Base-by-base conservation (phyloP, 2,888 invertebrate genomes). In the Cosmia pyralina region DNA sequence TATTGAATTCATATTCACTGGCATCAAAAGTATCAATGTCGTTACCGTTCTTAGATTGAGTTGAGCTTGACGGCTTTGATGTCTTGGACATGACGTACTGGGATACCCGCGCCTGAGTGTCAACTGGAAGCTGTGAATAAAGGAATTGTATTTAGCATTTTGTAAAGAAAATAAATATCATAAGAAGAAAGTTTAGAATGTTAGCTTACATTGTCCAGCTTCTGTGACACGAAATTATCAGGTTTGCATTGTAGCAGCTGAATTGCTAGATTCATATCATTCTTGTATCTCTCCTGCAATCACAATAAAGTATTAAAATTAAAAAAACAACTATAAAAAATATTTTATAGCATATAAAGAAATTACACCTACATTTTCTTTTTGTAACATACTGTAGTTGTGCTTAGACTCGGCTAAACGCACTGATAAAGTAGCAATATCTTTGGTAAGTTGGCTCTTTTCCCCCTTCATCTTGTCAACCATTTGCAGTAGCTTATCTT, bases 231-330 rank as follows among this genome's bases (percentile, higher is more conserved):
- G 96, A 99, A 99, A 95, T 98, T 98, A 84, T 98, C 98, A 85
- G 99, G 99, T 92, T 99, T 99, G 93, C 99, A 99, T 92, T 99
- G 99, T 69, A 99, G 96, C 88, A 99, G 96, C 94, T 99, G 99
- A 86, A 99, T 99, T 79, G 99, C 99, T 90, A 99, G 95, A 93
- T 98, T 98, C 92, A 99, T 99, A 92, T 99, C 99, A 90, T 98
- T 98, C 93, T 98, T 98, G 94, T 99, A 99, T 89, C 98, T 97
- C 91, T 99, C 99, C 99, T 99, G 96, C 59, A 97, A 97, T 82
- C 53, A 82, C 17, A 57, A 59, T 63, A 52, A 41, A 60, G 2
- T 17, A 74, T 28, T 38, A 17, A 19, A 58, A 62, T 44, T 19
- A 70, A 15, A 44, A 81, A 72, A 8, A 7, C 1, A 53, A 44